phyloP scores from a whole-genome alignment of 1,140 invertebrate species.

The Drosophila burlai region DNA sequence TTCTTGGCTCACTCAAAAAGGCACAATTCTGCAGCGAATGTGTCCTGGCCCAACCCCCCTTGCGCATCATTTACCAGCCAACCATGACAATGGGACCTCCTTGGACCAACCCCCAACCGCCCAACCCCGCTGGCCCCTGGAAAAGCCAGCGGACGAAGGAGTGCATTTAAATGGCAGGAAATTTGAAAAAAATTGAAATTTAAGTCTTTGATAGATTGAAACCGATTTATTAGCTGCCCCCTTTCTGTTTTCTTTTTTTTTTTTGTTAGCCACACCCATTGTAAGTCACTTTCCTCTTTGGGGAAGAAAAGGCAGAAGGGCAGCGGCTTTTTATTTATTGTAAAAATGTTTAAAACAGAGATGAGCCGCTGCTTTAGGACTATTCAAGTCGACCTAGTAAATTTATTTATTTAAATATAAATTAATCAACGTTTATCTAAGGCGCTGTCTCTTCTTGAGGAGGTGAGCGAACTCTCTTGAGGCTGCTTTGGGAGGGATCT shows the following conservation, averaged over 20 bases:
- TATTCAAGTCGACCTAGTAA: not conserved
- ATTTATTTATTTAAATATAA: not conserved
- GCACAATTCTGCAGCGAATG: conserved; percentile 70
- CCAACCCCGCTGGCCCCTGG: not conserved
- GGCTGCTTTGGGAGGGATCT: too few species aligned
- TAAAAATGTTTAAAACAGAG: conserved; percentile 17
- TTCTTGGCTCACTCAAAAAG: conserved; percentile 73
- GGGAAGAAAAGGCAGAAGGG: conserved; percentile 5
- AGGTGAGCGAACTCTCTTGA: not conserved
- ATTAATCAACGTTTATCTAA: not conserved
- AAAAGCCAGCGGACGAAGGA: conserved; percentile 69
- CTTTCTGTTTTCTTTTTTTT: conserved; percentile 21
- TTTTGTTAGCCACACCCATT: conserved; percentile 27
- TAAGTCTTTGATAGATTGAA: conserved; percentile 82
- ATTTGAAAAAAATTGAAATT: conserved; percentile 84
- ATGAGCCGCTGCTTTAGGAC: not conserved
- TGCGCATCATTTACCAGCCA: conserved; percentile 75
- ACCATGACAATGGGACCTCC: conserved; percentile 62
- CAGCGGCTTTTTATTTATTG: conserved; percentile 5
- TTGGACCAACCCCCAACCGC: not conserved
- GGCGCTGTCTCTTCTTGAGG: not conserved
- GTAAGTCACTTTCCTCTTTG: conserved; percentile 45
- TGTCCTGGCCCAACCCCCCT: conserved; percentile 23
- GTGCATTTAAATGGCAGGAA: conserved; percentile 83
- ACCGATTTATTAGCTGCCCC: conserved; percentile 76